Evolutionary conservation across 2,113 vertebrate species (phyloP).

Genomic region (Catagonus wagneri): DNA sequence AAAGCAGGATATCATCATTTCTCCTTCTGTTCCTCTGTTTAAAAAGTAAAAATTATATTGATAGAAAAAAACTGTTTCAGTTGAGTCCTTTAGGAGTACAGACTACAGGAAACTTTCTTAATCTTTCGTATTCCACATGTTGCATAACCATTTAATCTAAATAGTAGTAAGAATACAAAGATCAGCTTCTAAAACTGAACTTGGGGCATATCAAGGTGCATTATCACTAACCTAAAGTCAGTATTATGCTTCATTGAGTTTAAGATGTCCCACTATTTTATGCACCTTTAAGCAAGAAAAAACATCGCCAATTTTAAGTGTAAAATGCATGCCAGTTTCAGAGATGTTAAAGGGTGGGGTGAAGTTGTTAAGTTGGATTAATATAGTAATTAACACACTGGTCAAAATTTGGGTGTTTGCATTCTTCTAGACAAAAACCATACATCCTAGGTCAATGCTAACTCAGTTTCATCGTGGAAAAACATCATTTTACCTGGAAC

Average conservation of each 20-base stretch:
- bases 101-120: background rate
- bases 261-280: background rate
- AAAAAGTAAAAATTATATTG: conserved; percentile 20
- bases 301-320: background rate
- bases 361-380: conserved; percentile 7
- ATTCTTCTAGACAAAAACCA: conserved; percentile 1
- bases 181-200: conserved; percentile 16
- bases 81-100: background rate
- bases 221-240: background rate
- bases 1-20: background rate
- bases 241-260: background rate
- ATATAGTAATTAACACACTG: background rate
- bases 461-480: conserved; percentile 21
- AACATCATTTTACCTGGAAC: conserved; percentile 26
- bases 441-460: background rate
- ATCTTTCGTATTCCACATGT: background rate
- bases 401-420: background rate
- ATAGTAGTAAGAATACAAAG: conserved; percentile 5
- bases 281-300: background rate
- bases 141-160: background rate
- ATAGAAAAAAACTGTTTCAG: background rate
- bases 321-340: conserved; percentile 31
- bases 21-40: background rate
- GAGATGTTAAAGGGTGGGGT: background rate
- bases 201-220: background rate